Conservation (phyloP, 2,888 invertebrate genomes). For the Drosophila tripunctata region DNA sequence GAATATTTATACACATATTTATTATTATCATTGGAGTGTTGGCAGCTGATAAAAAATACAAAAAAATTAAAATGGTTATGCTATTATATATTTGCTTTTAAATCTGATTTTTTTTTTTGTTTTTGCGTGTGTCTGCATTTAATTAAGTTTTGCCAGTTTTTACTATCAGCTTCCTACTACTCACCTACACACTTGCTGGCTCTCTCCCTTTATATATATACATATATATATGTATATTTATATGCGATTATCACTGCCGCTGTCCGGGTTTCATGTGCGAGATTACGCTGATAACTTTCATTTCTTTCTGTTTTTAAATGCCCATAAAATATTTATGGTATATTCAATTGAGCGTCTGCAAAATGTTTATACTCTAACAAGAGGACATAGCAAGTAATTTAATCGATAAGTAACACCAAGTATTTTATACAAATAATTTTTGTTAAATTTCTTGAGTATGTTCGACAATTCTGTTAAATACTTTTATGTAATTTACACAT, state of each 20-base stretch:
- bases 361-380: background rate
- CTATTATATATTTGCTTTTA: conserved; percentile 14
- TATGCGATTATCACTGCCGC: conserved; percentile 5
- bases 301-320: conserved; percentile 31
- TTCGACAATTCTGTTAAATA: too few species aligned
- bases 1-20: conserved; percentile 8
- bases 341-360: conserved; percentile 53
- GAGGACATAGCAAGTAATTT: background rate
- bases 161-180: conserved; percentile 7
- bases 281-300: conserved; percentile 57
- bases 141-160: conserved; percentile 74
- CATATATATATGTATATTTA: too few species aligned
- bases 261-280: conserved; percentile 13
- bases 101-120: background rate
- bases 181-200: background rate
- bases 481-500: too few species aligned
- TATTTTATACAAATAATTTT: too few species aligned
- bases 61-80: too few species aligned
- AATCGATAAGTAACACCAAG: background rate
- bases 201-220: background rate
- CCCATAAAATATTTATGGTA: conserved; percentile 59
- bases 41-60: conserved; percentile 27
- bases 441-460: too few species aligned
- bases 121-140: conserved; percentile 54
- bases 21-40: background rate